phyloP scores from a whole-genome alignment of 2,888 invertebrate genomes.

The Hypsopygia costalis region DNA sequence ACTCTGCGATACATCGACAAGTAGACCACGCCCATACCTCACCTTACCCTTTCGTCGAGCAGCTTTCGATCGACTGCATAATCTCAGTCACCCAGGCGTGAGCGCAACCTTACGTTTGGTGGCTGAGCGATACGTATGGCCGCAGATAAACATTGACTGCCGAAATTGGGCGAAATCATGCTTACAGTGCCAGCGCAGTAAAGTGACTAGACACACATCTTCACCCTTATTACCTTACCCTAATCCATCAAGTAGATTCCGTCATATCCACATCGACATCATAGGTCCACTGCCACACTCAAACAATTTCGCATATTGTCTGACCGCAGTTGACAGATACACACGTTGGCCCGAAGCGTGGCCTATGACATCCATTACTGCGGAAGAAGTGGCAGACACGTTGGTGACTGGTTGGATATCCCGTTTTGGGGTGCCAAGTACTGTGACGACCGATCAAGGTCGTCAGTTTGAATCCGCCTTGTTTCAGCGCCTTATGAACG shows the following conservation, averaged over 20 bases:
- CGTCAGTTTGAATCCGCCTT: constrained; percentile 22
- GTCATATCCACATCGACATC: constrained; percentile 44
- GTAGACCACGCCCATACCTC: constrained; percentile 16
- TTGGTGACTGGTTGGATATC: constrained; percentile 20
- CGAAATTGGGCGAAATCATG: constrained; percentile 32
- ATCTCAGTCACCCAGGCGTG: constrained; percentile 19
- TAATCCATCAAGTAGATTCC: constrained; percentile 15
- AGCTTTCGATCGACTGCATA: constrained; percentile 16
- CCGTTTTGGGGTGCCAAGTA: constrained; percentile 18
- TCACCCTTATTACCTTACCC: constrained; percentile 16
- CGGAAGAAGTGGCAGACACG: constrained; percentile 17
- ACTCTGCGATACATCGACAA: constrained; percentile 17
- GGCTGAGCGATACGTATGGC: constrained; percentile 41
- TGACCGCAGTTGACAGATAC: constrained; percentile 32
- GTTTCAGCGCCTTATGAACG: constrained; percentile 32
- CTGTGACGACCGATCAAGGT: constrained; percentile 21
- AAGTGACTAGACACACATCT: constrained; percentile 15
- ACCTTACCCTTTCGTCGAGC: constrained; percentile 9
- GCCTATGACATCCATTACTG: constrained; percentile 19
- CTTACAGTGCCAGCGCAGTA: constrained; percentile 31
- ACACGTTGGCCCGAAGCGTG: constrained; percentile 22
- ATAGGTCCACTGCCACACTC: constrained; percentile 25
- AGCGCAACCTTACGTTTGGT: constrained; percentile 23
- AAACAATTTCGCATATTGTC: constrained; percentile 16
- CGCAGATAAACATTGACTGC: constrained; percentile 32